These are phyloP conservation scores for Syngnathus scovelli DNA, from an alignment of 2,113 vertebrate genomes.

Conservation along the genomic window DNA sequence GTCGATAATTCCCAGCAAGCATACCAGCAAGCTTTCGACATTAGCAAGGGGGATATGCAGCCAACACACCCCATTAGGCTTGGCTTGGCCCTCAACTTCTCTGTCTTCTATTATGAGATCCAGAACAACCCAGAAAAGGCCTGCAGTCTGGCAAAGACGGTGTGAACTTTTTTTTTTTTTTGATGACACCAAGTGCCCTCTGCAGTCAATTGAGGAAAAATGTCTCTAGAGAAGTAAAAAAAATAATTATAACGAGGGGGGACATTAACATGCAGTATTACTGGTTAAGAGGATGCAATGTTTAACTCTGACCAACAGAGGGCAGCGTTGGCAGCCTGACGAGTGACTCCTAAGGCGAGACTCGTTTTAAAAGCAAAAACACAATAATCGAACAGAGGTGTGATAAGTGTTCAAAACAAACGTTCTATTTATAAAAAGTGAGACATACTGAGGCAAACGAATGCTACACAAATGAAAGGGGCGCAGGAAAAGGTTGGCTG, in stretches of 20 bases:
- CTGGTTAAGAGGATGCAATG: too few relatives aligned
- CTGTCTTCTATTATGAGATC: slow-evolving; percentile 98
- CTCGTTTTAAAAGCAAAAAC: too few relatives aligned
- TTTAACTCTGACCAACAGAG: too few relatives aligned
- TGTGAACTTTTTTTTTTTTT: slow-evolving; percentile 55
- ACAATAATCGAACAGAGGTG: too few relatives aligned
- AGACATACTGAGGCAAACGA: not conserved
- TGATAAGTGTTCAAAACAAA: too few relatives aligned
- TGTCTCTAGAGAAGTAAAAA: not conserved
- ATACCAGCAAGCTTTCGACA: slow-evolving; percentile 97
- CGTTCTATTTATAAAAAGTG: too few relatives aligned
- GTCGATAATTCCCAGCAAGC: slow-evolving; percentile 91
- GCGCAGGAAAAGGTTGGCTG: not conserved
- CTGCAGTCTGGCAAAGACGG: slow-evolving; percentile 93
- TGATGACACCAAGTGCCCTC: not conserved
- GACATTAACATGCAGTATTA: too few relatives aligned
- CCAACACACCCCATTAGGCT: slow-evolving; percentile 98
- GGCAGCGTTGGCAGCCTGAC: too few relatives aligned
- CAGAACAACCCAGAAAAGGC: slow-evolving; percentile 96
- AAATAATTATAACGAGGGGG: too few relatives aligned
- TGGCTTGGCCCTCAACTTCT: slow-evolving; percentile 97
- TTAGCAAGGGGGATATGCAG: slow-evolving; percentile 99
- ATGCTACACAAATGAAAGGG: not conserved
- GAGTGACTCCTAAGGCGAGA: too few relatives aligned
- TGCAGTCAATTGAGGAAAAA: too few relatives aligned